Base-by-base conservation (phyloP, 2,797 vertebrate genomes). In the Ambastaia sidthimunki region DNA sequence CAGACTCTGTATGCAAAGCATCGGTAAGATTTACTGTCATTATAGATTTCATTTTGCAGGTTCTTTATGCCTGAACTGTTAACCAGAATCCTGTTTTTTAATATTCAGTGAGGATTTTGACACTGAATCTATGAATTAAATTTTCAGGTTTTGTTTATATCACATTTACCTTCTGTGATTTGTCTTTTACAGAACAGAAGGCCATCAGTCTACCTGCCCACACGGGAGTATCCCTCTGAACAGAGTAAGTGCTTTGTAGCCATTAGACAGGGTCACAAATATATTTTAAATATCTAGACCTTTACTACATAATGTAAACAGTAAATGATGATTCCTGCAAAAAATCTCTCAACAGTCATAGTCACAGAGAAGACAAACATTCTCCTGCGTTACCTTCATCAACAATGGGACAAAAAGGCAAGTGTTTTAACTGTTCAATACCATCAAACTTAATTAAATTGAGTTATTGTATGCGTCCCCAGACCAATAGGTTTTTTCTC, bases 321-420 rank as follows among this genome's bases (percentile, higher is more conserved):
- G 9, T 0, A 37, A 37, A 52, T 10, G 23, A 55, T 23, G 57
- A 7, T 4, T 67, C 34, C 25, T 15, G 5, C 31, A 28, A 28
- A 68, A 68, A 9, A 7, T 77, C 11, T 72, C 34, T 72, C 85
- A 41, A 67, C 88, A 98, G 97, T 98, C 88, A 98, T 98, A 41
- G 96, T 98, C 76, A 98, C 97, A 91, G 97, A 98, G 91, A 98
- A 98, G 90, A 98, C 96, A 83, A 97, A 98, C 86, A 97, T 98
- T 82, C 94, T 98, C 52, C 87, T 98, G 89, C 94, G 97, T 83
- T 98, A 97, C 86, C 93, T 98, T 82, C 96, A 98, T 83, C 96
- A 97, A 86, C 96, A 97, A 89, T 98, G 96, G 95, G 96, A 98
- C 92, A 98, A 97, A 93, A 98, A 97, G 95, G 97, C 97, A 92